Conservation (phyloP, 2,113 vertebrate genomes). For the Sphyrna mokarran region DNA sequence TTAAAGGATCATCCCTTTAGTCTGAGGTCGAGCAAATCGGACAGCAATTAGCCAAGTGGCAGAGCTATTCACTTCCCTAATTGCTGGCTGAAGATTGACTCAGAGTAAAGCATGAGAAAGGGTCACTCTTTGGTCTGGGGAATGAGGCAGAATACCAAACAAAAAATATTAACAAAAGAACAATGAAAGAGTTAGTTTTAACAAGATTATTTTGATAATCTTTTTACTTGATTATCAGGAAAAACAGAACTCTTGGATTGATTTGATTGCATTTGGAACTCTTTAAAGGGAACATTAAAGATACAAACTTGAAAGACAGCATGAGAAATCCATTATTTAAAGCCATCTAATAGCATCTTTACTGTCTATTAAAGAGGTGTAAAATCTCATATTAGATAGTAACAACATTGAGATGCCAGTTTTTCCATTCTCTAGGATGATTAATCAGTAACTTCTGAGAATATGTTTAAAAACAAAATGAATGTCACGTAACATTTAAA, state of each 20-base stretch:
- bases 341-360: background rate
- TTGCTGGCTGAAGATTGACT: background rate
- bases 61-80: background rate
- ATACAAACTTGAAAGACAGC: background rate
- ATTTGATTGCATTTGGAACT: constrained; percentile 5
- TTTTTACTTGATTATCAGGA: background rate
- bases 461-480: constrained; percentile 48
- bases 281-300: constrained; percentile 8
- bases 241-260: background rate
- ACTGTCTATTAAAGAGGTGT: background rate
- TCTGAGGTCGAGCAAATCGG: background rate
- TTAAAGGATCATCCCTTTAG: too few species aligned
- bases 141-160: background rate
- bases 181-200: background rate
- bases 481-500: constrained; percentile 50
- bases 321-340: background rate
- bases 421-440: constrained; percentile 45
- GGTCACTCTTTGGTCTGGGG: background rate
- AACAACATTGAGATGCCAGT: constrained; percentile 44
- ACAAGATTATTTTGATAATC: constrained; percentile 13
- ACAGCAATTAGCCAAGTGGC: background rate
- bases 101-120: background rate
- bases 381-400: background rate
- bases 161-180: background rate
- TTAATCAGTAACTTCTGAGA: constrained; percentile 56